Evolutionary conservation across 2,797 vertebrate species (phyloP).

Genomic region (Sebastes variabilis): DNA sequence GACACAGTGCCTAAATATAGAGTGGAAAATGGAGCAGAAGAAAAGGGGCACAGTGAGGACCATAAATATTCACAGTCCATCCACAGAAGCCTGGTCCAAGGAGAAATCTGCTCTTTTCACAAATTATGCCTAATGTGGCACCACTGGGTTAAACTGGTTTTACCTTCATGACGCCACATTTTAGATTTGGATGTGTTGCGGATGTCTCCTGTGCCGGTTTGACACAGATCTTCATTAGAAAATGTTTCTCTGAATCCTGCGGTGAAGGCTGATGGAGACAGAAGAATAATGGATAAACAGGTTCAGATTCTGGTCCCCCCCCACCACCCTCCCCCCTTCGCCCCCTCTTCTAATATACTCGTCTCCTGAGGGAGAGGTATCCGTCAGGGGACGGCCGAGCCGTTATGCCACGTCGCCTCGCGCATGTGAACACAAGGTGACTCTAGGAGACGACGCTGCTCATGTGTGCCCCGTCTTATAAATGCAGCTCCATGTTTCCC

Average conservation of each 20-base stretch:
- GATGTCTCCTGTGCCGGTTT: conserved; percentile 2
- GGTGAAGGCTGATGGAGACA: conserved; percentile 10
- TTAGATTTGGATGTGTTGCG: background rate
- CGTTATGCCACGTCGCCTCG: conserved; percentile 54
- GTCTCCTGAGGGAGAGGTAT: conserved; percentile 68
- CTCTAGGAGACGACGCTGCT: conserved; percentile 50
- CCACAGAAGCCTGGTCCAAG: conserved; percentile 44
- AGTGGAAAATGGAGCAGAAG: conserved; percentile 78
- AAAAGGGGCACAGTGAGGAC: conserved; percentile 61
- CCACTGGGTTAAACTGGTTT: conserved; percentile 1
- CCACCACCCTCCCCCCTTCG: accelerated
- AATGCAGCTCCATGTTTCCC: conserved; percentile 76
- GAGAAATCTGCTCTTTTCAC: conserved; percentile 42
- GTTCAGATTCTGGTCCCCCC: conserved; percentile 20
- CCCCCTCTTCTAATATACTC: conserved; percentile 61
- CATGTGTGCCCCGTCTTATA: conserved; percentile 54
- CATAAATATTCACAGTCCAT: conserved; percentile 80
- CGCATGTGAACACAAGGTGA: conserved; percentile 77
- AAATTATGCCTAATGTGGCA: conserved; percentile 29
- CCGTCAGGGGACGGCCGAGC: conserved; percentile 60
- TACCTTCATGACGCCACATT: background rate
- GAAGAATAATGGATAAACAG: conserved; percentile 34
- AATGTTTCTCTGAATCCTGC: background rate
- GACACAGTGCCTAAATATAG: conserved; percentile 79
- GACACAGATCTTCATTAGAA: conserved; percentile 33